A percentile compares a stretch with the other conserved stretches of the same genome.
Conservation (phyloP, 2,888 invertebrate genomes). For the Hirtodrosophila histrioides region DNA sequence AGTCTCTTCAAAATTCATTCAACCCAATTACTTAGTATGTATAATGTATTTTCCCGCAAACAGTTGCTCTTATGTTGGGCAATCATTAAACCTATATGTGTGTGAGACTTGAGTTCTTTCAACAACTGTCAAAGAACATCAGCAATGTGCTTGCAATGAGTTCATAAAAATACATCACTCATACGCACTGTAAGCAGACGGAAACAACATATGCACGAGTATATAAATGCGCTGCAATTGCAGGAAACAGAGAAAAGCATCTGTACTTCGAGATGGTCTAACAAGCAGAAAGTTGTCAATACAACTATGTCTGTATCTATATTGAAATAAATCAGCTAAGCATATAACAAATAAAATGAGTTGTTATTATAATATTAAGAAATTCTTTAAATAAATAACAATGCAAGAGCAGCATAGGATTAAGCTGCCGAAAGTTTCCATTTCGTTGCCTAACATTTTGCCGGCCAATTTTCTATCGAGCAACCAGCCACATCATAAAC, state of each 20-base stretch:
- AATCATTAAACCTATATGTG: constrained; percentile 16
- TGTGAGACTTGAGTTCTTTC: constrained; percentile 17
- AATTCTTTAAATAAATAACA: too few relatives aligned
- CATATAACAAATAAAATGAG: too few relatives aligned
- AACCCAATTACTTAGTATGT: constrained; percentile 3
- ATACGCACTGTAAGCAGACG: constrained; percentile 40
- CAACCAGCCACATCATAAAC: constrained; percentile 7
- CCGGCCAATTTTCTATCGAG: constrained; percentile 5
- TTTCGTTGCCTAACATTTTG: not conserved
- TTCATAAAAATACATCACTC: constrained; percentile 36
- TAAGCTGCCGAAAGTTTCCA: too few relatives aligned
- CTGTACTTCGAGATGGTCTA: too few relatives aligned
- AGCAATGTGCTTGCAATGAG: not conserved
- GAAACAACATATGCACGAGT: not conserved
- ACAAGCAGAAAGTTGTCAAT: too few relatives aligned
- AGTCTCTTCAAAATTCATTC: constrained; percentile 6
- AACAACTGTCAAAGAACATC: constrained; percentile 3
- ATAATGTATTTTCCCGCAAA: not conserved
- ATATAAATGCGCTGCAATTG: not conserved
- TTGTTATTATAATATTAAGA: too few relatives aligned
- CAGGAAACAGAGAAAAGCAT: not conserved
- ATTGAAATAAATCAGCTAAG: too few relatives aligned
- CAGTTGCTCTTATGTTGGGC: not conserved
- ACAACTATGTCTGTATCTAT: too few relatives aligned
- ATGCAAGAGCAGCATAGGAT: too few relatives aligned